Evolutionary conservation across 2,888 invertebrate genomes (phyloP).

Genomic region (Meteorus cinctellus): DNA sequence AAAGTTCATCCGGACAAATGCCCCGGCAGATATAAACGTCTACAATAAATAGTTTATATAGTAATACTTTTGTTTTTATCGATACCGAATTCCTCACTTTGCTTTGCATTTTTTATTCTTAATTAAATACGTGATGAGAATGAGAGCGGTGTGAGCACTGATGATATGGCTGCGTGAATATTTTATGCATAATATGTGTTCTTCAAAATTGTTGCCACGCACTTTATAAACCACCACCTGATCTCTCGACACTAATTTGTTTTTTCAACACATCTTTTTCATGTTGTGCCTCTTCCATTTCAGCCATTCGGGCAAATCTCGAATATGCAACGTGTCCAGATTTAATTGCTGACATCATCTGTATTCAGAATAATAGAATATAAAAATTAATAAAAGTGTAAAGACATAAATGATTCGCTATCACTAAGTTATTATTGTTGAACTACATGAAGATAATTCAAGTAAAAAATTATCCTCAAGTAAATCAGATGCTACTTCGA

Average conservation of each 20-base stretch:
- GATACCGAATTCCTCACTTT: not conserved
- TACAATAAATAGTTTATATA: constrained; percentile 38
- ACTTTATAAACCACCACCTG: constrained; percentile 93
- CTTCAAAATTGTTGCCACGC: not conserved
- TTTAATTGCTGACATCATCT: constrained; percentile 99
- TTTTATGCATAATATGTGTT: not conserved
- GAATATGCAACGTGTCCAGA: constrained; percentile 96
- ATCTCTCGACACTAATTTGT: constrained; percentile 90
- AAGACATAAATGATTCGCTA: not conserved
- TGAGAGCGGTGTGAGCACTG: not conserved
- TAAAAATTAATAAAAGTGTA: constrained; percentile 17
- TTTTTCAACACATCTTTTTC: constrained; percentile 85
- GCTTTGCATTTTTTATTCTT: not conserved
- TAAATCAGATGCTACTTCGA: not conserved
- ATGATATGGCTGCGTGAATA: not conserved
- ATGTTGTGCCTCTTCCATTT: constrained; percentile 90
- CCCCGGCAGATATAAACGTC: constrained; percentile 6
- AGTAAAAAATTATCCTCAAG: not conserved
- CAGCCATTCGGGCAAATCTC: constrained; percentile 95
- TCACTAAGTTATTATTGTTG: not conserved
- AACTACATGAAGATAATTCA: not conserved
- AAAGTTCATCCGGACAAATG: not conserved
- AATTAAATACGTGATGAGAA: constrained; percentile 14
- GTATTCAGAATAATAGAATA: constrained; percentile 51
- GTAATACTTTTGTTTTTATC: constrained; percentile 16